Evolutionary conservation across 2,797 vertebrate genomes (phyloP).

Genomic region (Triplophysa yarkandensis): DNA sequence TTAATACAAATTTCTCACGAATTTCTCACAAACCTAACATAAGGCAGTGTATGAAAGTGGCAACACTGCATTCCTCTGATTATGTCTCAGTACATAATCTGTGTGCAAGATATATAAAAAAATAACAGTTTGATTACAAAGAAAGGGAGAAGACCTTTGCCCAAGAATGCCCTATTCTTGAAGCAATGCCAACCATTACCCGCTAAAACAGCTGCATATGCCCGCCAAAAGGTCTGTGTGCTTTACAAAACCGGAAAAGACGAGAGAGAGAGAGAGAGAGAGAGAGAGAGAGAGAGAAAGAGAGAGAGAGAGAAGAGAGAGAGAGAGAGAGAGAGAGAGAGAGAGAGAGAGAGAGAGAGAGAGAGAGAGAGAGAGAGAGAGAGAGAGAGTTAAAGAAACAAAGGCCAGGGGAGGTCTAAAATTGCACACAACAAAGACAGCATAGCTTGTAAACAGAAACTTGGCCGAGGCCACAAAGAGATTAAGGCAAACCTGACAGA

Average conservation of each 20-base stretch:
- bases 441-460: constrained; percentile 79
- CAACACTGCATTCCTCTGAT: not conserved
- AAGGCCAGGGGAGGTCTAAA: constrained; percentile 69
- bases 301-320: constrained; percentile 28
- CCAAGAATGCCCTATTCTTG: constrained; percentile 37
- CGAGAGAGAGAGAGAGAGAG: not conserved
- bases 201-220: constrained; percentile 60
- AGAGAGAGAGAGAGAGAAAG: not conserved
- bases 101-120: not conserved
- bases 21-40: constrained; percentile 11
- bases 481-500: constrained; percentile 68
- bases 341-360: constrained; percentile 16
- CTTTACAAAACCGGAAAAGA: constrained; percentile 26
- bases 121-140: not conserved
- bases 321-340: constrained; percentile 9
- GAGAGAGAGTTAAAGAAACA: constrained; percentile 55
- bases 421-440: constrained; percentile 62
- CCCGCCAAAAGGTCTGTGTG: constrained; percentile 49
- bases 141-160: constrained; percentile 7
- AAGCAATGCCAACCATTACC: constrained; percentile 66
- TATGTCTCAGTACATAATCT: not conserved
- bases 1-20: not conserved
- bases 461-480: constrained; percentile 67
- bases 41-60: constrained; percentile 4
- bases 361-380: constrained; percentile 13